Evolutionary conservation across 2,888 invertebrate species (phyloP).

Genomic region (Galerucella calmariensis): DNA sequence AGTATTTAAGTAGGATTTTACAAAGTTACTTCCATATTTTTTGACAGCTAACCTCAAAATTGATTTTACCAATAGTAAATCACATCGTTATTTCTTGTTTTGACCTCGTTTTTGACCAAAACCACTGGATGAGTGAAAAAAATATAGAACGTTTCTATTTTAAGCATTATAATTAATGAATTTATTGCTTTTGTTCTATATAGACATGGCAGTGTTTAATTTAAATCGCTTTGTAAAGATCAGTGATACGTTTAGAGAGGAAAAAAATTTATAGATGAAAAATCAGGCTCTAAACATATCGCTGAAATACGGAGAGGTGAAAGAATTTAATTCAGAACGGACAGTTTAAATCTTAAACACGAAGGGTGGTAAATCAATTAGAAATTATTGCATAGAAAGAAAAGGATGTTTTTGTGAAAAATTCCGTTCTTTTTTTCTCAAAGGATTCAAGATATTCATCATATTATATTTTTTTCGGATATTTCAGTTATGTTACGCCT

Average conservation of each 20-base stretch:
- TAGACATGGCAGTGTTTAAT: conserved; percentile 4
- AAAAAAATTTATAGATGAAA: neutral
- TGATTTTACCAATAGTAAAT: no score
- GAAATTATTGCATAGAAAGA: neutral
- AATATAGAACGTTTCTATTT: no score
- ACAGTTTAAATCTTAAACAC: neutral
- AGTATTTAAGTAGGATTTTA: no score
- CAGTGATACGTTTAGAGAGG: neutral
- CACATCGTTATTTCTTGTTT: no score
- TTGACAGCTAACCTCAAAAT: no score
- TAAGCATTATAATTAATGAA: neutral
- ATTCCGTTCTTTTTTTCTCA: no score
- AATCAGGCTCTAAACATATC: conserved; percentile 4
- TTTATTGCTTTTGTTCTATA: neutral
- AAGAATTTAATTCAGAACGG: neutral
- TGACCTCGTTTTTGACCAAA: no score
- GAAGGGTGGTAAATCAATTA: conserved; percentile 2
- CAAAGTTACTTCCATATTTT: no score
- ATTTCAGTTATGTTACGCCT: no score
- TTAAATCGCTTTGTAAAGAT: neutral
- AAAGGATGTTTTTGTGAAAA: neutral
- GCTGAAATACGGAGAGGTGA: neutral
- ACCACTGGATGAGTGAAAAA: no score
- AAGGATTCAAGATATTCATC: no score
- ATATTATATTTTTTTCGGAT: no score